Base-by-base conservation (phyloP, 2,888 invertebrate genomes). In the Monopis laevigella region DNA sequence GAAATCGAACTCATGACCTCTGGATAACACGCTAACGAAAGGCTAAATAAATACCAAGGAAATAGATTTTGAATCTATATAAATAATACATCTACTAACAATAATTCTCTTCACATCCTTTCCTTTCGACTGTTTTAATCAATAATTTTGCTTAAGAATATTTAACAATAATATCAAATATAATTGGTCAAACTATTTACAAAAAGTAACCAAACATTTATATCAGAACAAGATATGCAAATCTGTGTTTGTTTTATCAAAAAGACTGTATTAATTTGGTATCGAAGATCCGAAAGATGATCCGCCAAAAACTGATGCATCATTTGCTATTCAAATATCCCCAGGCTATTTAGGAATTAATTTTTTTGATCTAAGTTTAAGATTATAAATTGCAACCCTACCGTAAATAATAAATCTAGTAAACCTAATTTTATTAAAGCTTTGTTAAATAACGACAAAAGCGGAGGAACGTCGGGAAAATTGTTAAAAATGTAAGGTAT, bases 251-350 rank as follows among this genome's bases (percentile, higher is more conserved):
- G 72, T 71, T 80, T 69, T 71, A 73, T 70, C 67, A 56, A 58
- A 62, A 58, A 58, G 65, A 64, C 55, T 60, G 41, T 45, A 69
- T 65, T 71, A 68, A 73, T 73, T 72, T 68, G 46, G 60, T 59
- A 62, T 63, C 56, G 51, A 61, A 56, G 69, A 73, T 73, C 70
- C 49, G 51, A 44, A 51, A 62, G 70, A 70, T 72, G 64, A 68
- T 68, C 67, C 52, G 48, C 53, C 54, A 54, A n/a, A 61, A 65
- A 65, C 62, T 65, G 63, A 66, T 65, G 62, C 70, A 68, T 70
- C 66, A 68, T 74, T 74, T 65, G 66, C 78, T 77, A 77, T 77
- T 66, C 66, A 70, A 74, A 78, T 59, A 74, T 56, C 77, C 66
- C 44, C 39, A 52, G 64, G 78, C 63, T 17, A 32, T 28, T 41